Percentiles rank a stretch among this genome's conserved stretches.
phyloP scores from a whole-genome alignment of 2,888 invertebrate genomes.

The Cinara cedri region DNA sequence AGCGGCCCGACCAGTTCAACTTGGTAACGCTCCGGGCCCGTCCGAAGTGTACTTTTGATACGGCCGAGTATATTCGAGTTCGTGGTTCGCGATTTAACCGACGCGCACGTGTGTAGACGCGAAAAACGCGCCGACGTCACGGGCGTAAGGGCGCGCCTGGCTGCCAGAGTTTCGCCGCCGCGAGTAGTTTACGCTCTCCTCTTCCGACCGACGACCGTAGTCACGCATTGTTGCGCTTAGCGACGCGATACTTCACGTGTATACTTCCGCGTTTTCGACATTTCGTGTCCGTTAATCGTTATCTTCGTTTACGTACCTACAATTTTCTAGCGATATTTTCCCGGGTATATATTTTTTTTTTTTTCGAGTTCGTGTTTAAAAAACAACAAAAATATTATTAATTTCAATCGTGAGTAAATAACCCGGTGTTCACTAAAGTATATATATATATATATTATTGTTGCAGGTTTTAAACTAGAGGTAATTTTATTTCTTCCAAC shows the following conservation, averaged over 20 bases:
- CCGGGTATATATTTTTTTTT: background rate
- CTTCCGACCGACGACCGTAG: conserved; percentile 12
- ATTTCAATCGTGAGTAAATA: too few relatives aligned
- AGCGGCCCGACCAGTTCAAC: too few relatives aligned
- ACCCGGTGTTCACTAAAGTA: too few relatives aligned
- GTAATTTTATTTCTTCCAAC: background rate
- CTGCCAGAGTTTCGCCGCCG: background rate
- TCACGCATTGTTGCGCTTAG: conserved; percentile 34
- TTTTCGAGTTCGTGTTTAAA: too few relatives aligned
- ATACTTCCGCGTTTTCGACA: background rate
- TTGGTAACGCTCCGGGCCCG: too few relatives aligned
- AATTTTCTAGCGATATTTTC: background rate
- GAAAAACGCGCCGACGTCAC: background rate
- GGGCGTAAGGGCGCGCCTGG: conserved; percentile 13
- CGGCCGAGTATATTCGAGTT: background rate
- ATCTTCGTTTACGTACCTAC: too few relatives aligned
- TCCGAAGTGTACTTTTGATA: too few relatives aligned
- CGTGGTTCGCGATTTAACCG: background rate
- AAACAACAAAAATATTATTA: too few relatives aligned
- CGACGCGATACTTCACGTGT: background rate
- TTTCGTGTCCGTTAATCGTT: background rate
- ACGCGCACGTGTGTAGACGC: conserved; percentile 11
- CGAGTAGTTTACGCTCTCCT: background rate
- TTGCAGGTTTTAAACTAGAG: background rate
- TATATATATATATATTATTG: too few relatives aligned